phyloP scores from a whole-genome alignment of 1,140 invertebrate species.

The Penaeus japonicus region DNA sequence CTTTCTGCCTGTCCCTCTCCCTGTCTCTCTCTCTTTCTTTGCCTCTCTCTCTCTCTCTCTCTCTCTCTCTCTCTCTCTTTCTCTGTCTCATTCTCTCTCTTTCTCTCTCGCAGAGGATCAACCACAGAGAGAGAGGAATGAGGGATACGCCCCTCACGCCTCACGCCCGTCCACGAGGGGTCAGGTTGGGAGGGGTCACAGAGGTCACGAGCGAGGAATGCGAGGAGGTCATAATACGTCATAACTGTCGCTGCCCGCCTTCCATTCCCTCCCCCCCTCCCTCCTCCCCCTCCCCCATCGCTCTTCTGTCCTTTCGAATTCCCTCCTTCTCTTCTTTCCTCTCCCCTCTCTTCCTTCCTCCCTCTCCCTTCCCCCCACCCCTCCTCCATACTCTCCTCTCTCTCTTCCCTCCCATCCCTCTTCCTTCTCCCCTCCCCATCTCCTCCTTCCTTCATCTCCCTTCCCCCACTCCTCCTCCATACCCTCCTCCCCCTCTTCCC shows the following conservation, averaged over 20 bases:
- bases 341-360: neutral
- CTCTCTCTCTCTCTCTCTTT: too few species aligned
- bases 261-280: neutral
- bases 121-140: too few species aligned
- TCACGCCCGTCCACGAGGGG: neutral
- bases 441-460: neutral
- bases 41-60: too few species aligned
- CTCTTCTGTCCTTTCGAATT: neutral
- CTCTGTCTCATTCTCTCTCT: too few species aligned
- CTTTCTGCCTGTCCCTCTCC: too few species aligned
- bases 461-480: neutral
- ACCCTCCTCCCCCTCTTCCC: neutral
- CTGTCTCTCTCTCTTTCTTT: too few species aligned
- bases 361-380: neutral
- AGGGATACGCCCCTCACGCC: too few species aligned
- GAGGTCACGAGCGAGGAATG: neutral
- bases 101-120: too few species aligned
- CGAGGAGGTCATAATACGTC: constrained; percentile 48
- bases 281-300: neutral
- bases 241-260: constrained; percentile 32
- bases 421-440: neutral
- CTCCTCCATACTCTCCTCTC: neutral
- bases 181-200: constrained; percentile 15
- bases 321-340: neutral
- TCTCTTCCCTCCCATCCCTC: neutral